Base-by-base conservation (phyloP, 2,797 vertebrate species). In the Pseudotriccus pelzelni region DNA sequence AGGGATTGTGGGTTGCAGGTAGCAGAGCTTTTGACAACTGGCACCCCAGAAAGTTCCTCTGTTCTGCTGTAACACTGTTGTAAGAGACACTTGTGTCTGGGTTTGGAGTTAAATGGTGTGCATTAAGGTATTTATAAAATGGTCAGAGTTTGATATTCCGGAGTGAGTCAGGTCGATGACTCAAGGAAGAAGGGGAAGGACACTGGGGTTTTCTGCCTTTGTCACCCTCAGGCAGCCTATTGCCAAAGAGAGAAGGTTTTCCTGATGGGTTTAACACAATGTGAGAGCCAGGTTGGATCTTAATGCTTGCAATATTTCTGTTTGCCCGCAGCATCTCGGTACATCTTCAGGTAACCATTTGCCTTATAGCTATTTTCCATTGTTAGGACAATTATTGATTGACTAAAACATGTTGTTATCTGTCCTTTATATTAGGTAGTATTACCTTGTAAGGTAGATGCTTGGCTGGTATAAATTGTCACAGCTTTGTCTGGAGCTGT, bases 311-410 rank as follows among this genome's bases (percentile, higher is more conserved):
- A 97, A 96, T 97, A 96, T 98, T 97, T 97, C 98, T 98, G 98
- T 99, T 98, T 97, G 98, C 98, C 98, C 97, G 96, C 98, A 97
- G 96, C 95, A 97, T 98, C 95, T 98, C 98, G 98, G 97, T 97
- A 98, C 99, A 98, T 98, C 98, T 99, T 98, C 99, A 99, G 99
- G 98, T 99, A 98, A 98, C 99, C 98, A 98, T 98, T 99, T 99
- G 99, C 99, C 99, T 99, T 99, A 99, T 97, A 98, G 98, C 98
- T 98, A 98, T 98, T 98, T 98, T 99, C 97, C 98, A 97, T 98
- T 97, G 97, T 97, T 98, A 98, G 97, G 98, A 87, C 97, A 98
- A 95, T 97, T 98, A 98, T 96, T 96, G 97, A 97, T 97, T 93
- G 92, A 97, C 97, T 97, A 98, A 96, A 98, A 96, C 98, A 97